phyloP scores from a whole-genome alignment of 2,113 vertebrate species.

The Canis aureus region DNA sequence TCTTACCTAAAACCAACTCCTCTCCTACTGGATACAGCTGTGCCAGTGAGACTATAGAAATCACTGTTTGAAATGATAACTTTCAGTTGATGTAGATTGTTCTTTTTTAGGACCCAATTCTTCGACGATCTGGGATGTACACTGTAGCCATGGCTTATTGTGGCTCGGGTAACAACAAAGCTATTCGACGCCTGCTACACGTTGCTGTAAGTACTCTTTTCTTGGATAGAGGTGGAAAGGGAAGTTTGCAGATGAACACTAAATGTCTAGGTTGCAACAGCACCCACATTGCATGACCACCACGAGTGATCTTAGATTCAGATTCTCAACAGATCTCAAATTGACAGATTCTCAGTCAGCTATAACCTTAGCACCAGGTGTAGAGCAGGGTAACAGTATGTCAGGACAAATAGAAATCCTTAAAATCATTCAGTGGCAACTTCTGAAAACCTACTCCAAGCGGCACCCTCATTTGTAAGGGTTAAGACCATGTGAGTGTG shows the following conservation, averaged over 20 bases:
- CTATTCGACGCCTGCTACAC: constrained; percentile 97
- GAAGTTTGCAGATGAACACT: not conserved
- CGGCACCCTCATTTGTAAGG: not conserved
- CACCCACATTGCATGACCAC: not conserved
- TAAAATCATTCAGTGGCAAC: not conserved
- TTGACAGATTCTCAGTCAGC: not conserved
- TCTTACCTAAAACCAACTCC: constrained; percentile 27
- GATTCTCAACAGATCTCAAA: not conserved
- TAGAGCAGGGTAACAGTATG: not conserved
- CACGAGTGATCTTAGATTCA: not conserved
- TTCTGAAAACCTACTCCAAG: not conserved
- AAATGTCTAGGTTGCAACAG: not conserved
- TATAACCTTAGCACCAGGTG: not conserved
- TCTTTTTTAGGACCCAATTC: constrained; percentile 95
- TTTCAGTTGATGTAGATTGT: constrained; percentile 46
- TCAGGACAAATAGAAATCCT: not conserved
- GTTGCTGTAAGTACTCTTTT: constrained; percentile 94
- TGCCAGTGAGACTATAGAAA: not conserved
- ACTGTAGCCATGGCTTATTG: constrained; percentile 99
- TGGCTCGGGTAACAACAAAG: constrained; percentile 99
- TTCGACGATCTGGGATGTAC: constrained; percentile 99
- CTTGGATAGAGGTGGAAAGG: not conserved
- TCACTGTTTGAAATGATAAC: constrained; percentile 53
- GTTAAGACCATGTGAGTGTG: not conserved
- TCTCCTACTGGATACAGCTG: not conserved